A percentile compares a stretch with the other conserved stretches of the same genome.
phyloP scores from a whole-genome alignment of 1,140 invertebrate genomes.

The Drosophila lacteicornis region DNA sequence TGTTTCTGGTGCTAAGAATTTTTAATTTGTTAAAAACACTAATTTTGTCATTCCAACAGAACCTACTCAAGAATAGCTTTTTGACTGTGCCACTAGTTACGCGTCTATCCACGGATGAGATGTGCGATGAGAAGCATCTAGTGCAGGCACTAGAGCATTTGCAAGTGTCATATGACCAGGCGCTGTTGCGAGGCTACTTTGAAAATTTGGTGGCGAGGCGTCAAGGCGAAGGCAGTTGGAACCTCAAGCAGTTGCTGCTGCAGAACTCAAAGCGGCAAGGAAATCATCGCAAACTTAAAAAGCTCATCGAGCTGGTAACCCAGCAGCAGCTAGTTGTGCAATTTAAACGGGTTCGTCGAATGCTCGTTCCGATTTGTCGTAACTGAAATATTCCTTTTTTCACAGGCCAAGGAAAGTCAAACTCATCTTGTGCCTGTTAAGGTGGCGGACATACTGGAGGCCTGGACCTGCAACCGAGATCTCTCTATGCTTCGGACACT shows the following conservation, averaged over 20 bases:
- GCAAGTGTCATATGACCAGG: constrained; percentile 70
- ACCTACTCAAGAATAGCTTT: constrained; percentile 74
- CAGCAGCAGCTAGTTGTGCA: constrained; percentile 70
- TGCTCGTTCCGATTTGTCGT: neutral
- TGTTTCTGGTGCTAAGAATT: neutral
- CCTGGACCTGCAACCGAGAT: constrained; percentile 72
- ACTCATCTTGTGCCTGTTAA: constrained; percentile 63
- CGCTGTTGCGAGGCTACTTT: constrained; percentile 65
- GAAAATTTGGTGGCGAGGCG: constrained; percentile 25
- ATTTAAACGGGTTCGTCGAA: constrained; percentile 65
- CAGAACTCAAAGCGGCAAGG: constrained; percentile 74
- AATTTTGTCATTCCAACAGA: neutral
- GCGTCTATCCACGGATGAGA: constrained; percentile 63
- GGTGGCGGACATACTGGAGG: constrained; percentile 64
- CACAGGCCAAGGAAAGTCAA: constrained; percentile 37
- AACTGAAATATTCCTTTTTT: neutral
- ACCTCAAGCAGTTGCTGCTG: constrained; percentile 71
- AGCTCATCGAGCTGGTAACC: constrained; percentile 67
- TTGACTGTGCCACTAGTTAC: constrained; percentile 62
- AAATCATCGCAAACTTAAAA: constrained; percentile 73
- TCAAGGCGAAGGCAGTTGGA: constrained; percentile 3
- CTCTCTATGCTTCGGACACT: constrained; percentile 64
- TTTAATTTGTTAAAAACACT: neutral
- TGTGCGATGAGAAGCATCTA: constrained; percentile 71
- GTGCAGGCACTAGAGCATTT: constrained; percentile 80